phyloP scores from a whole-genome alignment of 2,113 vertebrate species.

The Aldabrachelys gigantea region DNA sequence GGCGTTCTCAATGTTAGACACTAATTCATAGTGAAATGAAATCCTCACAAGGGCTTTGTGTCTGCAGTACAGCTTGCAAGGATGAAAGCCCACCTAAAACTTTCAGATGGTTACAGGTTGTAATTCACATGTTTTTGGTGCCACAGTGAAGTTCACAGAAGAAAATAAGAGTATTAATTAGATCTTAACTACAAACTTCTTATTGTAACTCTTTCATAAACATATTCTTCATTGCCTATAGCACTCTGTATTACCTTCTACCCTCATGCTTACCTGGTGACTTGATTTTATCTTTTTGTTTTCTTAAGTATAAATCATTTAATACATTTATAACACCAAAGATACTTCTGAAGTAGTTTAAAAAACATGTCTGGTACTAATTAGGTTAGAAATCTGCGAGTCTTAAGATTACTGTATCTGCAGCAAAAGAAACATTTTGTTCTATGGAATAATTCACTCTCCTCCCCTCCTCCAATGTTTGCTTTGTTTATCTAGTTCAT shows the following conservation, averaged over 20 bases:
- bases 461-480: background rate
- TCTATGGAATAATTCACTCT: background rate
- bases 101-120: slow-evolving; percentile 59
- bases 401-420: background rate
- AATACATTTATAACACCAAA: background rate
- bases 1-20: slow-evolving; percentile 75
- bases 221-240: background rate
- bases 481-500: background rate
- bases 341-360: background rate
- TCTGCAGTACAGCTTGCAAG: slow-evolving; percentile 57
- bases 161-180: slow-evolving; percentile 26
- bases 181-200: background rate
- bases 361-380: background rate
- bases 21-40: slow-evolving; percentile 78
- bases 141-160: slow-evolving; percentile 64
- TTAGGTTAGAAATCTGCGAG: background rate
- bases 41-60: slow-evolving; percentile 71
- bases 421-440: background rate
- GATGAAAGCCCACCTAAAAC: slow-evolving; percentile 70
- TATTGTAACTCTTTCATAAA: background rate
- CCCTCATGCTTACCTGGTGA: background rate
- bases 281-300: background rate
- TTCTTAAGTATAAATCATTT: background rate
- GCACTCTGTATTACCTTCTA: background rate
- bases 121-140: slow-evolving; percentile 60